Evolutionary conservation across 1,140 invertebrate genomes (phyloP).

Genomic region (Tetragnatha versicolor): DNA sequence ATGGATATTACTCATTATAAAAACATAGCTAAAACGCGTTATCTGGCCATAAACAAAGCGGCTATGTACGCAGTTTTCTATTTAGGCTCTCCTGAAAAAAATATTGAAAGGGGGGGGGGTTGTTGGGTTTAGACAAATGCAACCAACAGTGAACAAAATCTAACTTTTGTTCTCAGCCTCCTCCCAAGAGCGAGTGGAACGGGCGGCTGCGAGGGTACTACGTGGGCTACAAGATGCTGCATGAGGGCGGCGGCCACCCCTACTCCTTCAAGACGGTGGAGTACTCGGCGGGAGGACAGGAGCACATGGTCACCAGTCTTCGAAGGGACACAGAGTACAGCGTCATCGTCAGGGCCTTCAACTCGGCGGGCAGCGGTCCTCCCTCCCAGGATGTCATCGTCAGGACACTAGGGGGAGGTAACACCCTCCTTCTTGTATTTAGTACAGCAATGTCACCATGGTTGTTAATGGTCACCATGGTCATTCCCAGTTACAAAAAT

Average conservation of each 20-base stretch:
- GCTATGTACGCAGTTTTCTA: no score
- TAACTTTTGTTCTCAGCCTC: conserved; percentile 69
- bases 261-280: conserved; percentile 56
- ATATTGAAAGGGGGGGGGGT: no score
- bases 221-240: conserved; percentile 57
- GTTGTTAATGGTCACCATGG: no score
- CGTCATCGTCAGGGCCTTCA: conserved; percentile 59
- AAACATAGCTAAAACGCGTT: no score
- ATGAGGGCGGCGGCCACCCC: conserved; percentile 25
- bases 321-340: conserved; percentile 59
- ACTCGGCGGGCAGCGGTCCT: conserved; percentile 58
- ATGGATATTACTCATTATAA: no score
- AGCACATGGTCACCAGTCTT: conserved; percentile 58
- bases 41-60: no score
- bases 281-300: conserved; percentile 49
- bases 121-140: no score
- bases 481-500: no score
- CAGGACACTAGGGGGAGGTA: conserved; percentile 58
- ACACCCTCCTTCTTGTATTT: no score
- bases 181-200: conserved; percentile 87
- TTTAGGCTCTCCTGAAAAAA: no score
- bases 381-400: conserved; percentile 57
- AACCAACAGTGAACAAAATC: no score
- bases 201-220: conserved; percentile 87
- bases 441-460: no score